Evolutionary conservation across 2,797 vertebrate species (phyloP).

Genomic region (Rhinichthys osculus): DNA sequence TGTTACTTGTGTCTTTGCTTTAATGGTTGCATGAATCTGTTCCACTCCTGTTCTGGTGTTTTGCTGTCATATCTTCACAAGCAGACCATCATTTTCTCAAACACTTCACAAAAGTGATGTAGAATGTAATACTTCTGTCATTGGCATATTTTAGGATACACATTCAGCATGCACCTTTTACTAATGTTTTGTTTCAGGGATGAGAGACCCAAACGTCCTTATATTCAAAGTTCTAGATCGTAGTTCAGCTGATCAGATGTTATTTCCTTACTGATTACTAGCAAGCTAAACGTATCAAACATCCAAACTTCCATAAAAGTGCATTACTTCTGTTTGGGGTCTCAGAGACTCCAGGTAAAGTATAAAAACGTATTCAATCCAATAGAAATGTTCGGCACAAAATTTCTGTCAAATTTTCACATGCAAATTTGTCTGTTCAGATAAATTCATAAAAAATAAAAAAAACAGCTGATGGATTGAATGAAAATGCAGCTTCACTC

Average conservation of each 20-base stretch:
- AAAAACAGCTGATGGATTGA: neutral
- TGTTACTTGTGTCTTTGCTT: constrained; percentile 5
- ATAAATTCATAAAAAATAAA: neutral
- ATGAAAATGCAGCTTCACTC: neutral
- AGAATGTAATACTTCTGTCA: neutral
- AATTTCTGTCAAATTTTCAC: neutral
- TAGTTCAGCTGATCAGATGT: neutral
- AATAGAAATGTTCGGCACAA: neutral
- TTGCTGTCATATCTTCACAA: neutral
- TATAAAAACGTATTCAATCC: neutral
- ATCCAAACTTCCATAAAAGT: neutral
- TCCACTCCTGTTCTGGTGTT: neutral
- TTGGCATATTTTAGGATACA: neutral
- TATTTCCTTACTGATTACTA: neutral
- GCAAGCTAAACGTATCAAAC: neutral
- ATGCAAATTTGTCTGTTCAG: neutral
- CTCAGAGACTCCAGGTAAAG: neutral
- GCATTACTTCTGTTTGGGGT: neutral
- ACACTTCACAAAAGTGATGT: neutral
- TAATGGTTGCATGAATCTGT: neutral
- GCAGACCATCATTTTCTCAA: neutral
- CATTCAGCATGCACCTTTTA: neutral
- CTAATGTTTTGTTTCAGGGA: neutral
- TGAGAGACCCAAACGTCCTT: neutral
- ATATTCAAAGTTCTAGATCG: neutral